Conservation (phyloP, 1,140 invertebrate species). For the Drosophila kikkawai region DNA sequence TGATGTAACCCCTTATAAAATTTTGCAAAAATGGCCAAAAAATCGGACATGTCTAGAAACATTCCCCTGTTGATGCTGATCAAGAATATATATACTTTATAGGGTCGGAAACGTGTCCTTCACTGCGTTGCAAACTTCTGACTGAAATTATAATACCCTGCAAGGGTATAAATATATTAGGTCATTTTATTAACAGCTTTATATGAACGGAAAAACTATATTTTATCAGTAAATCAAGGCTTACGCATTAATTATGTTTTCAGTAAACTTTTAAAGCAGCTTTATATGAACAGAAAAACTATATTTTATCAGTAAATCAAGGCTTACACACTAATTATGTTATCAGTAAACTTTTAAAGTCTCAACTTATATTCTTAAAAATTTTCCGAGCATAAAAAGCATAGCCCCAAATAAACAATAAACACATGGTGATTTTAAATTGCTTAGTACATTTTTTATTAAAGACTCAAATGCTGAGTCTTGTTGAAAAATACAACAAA, state of each 20-base stretch:
- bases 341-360: background rate
- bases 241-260: background rate
- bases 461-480: slow-evolving; percentile 11
- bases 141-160: no score
- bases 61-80: no score
- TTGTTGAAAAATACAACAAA: background rate
- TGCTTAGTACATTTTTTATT: slow-evolving; percentile 19
- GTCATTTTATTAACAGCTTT: no score
- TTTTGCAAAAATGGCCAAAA: no score
- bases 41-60: no score
- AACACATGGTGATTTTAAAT: background rate
- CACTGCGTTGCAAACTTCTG: no score
- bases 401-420: background rate
- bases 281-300: background rate
- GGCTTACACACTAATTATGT: background rate
- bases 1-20: no score
- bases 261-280: background rate
- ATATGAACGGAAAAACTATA: background rate
- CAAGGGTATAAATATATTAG: no score
- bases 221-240: background rate
- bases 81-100: no score
- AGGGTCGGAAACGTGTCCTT: no score
- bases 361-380: background rate
- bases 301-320: background rate
- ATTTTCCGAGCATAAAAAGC: background rate